These are phyloP conservation scores for Lydus trimaculatus DNA, from an alignment of 2,888 invertebrate genomes.

Conservation along the genomic window DNA sequence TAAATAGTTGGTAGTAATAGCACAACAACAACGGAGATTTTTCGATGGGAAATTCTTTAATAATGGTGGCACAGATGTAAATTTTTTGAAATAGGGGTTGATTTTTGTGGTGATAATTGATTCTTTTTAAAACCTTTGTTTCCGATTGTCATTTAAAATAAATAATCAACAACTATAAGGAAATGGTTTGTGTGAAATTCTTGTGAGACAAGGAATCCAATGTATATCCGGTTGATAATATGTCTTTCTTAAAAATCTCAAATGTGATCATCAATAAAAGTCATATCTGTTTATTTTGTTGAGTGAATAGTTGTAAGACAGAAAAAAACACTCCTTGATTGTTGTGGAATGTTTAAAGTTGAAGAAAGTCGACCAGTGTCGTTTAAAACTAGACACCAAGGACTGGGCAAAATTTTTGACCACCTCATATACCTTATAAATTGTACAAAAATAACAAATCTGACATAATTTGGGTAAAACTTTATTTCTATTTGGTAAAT, in stretches of 20 bases:
- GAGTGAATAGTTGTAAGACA: not conserved
- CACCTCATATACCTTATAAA: too few species aligned
- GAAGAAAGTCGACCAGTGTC: not conserved
- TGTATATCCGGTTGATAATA: not conserved
- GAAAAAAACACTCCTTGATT: not conserved
- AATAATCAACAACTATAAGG: too few species aligned
- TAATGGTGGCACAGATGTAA: not conserved
- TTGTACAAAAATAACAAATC: too few species aligned
- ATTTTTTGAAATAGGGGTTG: not conserved
- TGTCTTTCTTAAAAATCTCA: not conserved
- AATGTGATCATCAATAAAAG: not conserved
- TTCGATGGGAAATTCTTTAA: not conserved
- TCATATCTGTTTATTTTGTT: not conserved
- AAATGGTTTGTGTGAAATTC: too few species aligned
- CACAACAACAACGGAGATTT: not conserved
- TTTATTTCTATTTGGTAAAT: too few species aligned
- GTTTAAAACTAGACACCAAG: not conserved
- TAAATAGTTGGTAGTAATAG: too few species aligned
- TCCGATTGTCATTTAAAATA: conserved; percentile 45
- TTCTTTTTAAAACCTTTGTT: conserved; percentile 49
- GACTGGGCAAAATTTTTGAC: not conserved
- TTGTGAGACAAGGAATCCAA: not conserved
- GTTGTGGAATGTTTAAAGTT: not conserved
- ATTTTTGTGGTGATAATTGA: conserved; percentile 31
- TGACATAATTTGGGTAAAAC: too few species aligned